A percentile compares a stretch with the other conserved stretches of the same genome.
These are phyloP conservation scores for Caerostris darwini DNA, from an alignment of 1,140 invertebrate genomes.

Conservation along the genomic window DNA sequence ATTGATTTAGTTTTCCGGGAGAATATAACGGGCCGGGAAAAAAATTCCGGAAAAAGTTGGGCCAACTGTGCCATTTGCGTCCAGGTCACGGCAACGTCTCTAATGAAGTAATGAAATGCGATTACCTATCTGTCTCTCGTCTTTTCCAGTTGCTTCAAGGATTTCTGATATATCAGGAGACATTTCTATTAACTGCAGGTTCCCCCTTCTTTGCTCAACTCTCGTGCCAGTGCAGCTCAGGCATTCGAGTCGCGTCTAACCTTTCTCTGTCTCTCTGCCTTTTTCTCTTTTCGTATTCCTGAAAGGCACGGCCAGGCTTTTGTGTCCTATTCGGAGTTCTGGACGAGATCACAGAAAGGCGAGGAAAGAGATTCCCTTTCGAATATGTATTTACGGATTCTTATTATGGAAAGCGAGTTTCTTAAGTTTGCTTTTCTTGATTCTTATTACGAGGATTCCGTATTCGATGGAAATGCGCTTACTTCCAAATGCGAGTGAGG, in stretches of 20 bases:
- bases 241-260: conserved; percentile 16
- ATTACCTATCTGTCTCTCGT: conserved; percentile 64
- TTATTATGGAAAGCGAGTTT: conserved; percentile 36
- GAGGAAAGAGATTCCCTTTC: conserved; percentile 27
- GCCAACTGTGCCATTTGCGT: neutral
- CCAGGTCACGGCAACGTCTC: conserved; percentile 52
- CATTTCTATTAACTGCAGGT: conserved; percentile 73
- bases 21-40: neutral
- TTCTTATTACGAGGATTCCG: neutral
- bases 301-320: neutral
- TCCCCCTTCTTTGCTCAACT: conserved; percentile 26
- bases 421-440: neutral
- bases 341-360: conserved; percentile 3
- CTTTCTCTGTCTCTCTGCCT: conserved; percentile 25
- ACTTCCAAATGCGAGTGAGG: neutral
- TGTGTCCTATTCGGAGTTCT: conserved; percentile 27
- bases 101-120: conserved; percentile 75
- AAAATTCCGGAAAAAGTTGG: neutral
- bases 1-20: conserved; percentile 37
- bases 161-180: conserved; percentile 66
- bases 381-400: conserved; percentile 28
- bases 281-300: conserved; percentile 44
- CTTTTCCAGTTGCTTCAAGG: conserved; percentile 59
- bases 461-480: neutral
- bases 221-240: conserved; percentile 22